Evolutionary conservation across 2,797 vertebrate genomes (phyloP), one percentile per base, ranked within the genome.

Genomic region (Sebastes variabilis): DNA sequence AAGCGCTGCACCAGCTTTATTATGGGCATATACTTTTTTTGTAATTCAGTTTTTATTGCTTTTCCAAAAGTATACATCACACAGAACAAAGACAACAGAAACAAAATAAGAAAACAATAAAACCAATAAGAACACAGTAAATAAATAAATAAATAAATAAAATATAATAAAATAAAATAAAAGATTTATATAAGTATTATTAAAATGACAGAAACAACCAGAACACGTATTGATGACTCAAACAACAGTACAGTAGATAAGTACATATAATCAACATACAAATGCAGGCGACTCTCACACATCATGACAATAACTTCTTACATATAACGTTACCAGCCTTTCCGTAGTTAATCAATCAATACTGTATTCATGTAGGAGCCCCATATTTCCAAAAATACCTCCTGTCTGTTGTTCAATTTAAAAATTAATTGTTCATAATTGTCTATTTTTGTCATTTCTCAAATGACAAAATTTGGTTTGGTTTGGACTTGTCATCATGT

Each of bases 311-410:
- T 66, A 66, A 49, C 16, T 2, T 46, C 9, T 16, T 29, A 29
- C 16, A 46, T 46, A 1, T 29, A 34, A 68, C 38, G 25, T 34
- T 69, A 30, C 55, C 13, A 34, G 8, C 13, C 29, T 16, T 7
- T 0, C 0, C 16, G 3, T 46, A 42, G 38, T 16, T 0, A 42
- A 0, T 42, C 14, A 42, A 16, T 42, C 38, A 42, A 42, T 42
- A 42, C 38, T 42, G 38, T 42, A 42, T 42, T 42, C 38, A 42
- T 42, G 38, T 42, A 46, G 16, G 42, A 13, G 42, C 42, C 42
- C 42, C 16, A 46, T 46, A 46, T 46, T 46, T 46, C 42, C 42
- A 46, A 18, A 46, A 46, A 46, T 46, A 46, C 14, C 42, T 46
- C 42, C 16, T 46, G 14, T 46, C 13, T 34, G 14, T 69, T 69